Conservation (phyloP, 2,797 vertebrate species). For the Propithecus perrieri region DNA sequence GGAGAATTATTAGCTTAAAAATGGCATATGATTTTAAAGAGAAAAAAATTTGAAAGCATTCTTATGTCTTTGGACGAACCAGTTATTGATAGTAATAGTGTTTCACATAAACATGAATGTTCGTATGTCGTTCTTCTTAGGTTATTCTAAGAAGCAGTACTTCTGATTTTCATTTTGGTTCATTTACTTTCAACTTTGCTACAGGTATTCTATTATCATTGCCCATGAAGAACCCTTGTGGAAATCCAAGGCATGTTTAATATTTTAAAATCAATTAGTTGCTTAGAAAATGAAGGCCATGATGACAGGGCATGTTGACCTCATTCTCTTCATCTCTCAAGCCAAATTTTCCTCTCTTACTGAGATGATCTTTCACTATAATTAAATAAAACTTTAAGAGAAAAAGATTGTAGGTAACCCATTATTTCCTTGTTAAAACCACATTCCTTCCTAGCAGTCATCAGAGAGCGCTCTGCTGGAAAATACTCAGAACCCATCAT, state of each 20-base stretch:
- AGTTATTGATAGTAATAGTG: background rate
- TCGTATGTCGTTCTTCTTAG: background rate
- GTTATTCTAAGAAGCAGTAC: constrained; percentile 8
- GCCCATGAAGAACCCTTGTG: background rate
- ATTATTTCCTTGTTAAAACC: constrained; percentile 62
- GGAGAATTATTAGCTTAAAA: constrained; percentile 50
- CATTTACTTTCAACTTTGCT: constrained; percentile 32
- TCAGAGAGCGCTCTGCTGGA: constrained; percentile 78
- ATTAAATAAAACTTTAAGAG: constrained; percentile 62
- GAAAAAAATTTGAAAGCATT: background rate
- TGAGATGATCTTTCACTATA: constrained; percentile 57
- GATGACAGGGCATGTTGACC: constrained; percentile 68
- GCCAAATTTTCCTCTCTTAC: constrained; percentile 72
- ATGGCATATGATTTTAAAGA: constrained; percentile 37
- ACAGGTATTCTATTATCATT: background rate
- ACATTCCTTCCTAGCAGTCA: constrained; percentile 79
- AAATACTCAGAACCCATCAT: constrained; percentile 78
- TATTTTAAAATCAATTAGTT: constrained; percentile 50
- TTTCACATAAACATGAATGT: background rate
- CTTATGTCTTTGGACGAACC: background rate
- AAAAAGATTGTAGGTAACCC: constrained; percentile 72
- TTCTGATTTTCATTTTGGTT: constrained; percentile 29
- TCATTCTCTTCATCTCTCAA: constrained; percentile 74
- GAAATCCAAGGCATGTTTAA: constrained; percentile 23
- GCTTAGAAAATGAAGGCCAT: constrained; percentile 67